These are phyloP conservation scores for Novumbra hubbsi DNA, from an alignment of 2,797 vertebrate species.

Conservation along the genomic window DNA sequence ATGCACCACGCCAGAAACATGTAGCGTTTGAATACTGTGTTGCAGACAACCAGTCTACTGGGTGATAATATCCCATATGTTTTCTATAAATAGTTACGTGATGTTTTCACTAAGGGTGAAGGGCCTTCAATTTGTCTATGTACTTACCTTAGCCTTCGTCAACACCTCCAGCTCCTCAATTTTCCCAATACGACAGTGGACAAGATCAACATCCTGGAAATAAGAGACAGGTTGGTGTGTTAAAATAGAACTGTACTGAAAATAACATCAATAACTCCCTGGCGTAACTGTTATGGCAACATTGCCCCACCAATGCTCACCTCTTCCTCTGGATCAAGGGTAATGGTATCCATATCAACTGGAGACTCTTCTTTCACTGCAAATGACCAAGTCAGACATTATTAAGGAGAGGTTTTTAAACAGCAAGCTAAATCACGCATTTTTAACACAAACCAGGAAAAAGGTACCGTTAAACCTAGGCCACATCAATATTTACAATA, in stretches of 20 bases:
- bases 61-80: not conserved
- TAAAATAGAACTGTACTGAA: not conserved
- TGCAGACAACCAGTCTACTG: not conserved
- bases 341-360: constrained; percentile 97
- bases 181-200: constrained; percentile 96
- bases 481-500: no score
- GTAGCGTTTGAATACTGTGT: not conserved
- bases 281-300: not conserved
- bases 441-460: no score
- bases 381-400: constrained; percentile 6
- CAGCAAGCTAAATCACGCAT: not conserved
- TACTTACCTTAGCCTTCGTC: constrained; percentile 90
- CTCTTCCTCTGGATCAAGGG: constrained; percentile 93
- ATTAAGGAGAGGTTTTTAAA: not conserved
- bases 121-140: not conserved
- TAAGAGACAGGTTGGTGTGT: constrained; percentile 23
- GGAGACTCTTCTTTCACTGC: constrained; percentile 85
- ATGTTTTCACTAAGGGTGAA: not conserved
- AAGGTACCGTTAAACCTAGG: no score
- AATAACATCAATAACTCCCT: not conserved
- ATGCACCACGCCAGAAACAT: constrained; percentile 32
- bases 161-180: constrained; percentile 97
- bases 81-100: not conserved
- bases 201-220: constrained; percentile 91
- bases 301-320: constrained; percentile 66